phyloP scores from a whole-genome alignment of 2,113 vertebrate genomes.

The Erinaceus europaeus region DNA sequence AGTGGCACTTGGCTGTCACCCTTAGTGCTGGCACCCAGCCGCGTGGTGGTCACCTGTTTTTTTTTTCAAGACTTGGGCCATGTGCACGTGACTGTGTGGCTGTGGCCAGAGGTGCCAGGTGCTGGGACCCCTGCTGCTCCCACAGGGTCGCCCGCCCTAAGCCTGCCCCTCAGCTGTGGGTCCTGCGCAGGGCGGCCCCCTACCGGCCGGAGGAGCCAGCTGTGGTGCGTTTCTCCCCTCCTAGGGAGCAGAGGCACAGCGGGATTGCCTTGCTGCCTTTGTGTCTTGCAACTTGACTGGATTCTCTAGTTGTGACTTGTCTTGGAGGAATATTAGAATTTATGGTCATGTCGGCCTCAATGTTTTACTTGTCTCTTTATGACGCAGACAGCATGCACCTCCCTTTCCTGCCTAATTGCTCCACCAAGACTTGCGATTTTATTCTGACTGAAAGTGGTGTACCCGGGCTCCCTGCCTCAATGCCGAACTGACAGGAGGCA shows the following conservation, averaged over 20 bases:
- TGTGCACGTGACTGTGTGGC: no score
- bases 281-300: background rate
- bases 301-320: background rate
- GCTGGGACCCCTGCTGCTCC: background rate
- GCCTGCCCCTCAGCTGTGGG: background rate
- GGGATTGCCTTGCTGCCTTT: background rate
- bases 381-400: background rate
- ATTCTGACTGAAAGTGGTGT: background rate
- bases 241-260: background rate
- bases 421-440: background rate
- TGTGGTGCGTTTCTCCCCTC: no score
- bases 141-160: rapidly evolving
- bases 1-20: no score
- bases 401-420: background rate
- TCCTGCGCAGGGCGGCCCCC: no score
- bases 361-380: background rate
- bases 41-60: no score
- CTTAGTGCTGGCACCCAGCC: no score
- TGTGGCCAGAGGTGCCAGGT: no score
- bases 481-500: no score
- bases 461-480: background rate
- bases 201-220: no score
- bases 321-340: background rate
- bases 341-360: background rate
- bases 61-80: no score